A percentile compares a stretch with the other conserved stretches of the same genome.
phyloP scores from a whole-genome alignment of 2,113 vertebrate genomes.

The Oncorhynchus tshawytscha region DNA sequence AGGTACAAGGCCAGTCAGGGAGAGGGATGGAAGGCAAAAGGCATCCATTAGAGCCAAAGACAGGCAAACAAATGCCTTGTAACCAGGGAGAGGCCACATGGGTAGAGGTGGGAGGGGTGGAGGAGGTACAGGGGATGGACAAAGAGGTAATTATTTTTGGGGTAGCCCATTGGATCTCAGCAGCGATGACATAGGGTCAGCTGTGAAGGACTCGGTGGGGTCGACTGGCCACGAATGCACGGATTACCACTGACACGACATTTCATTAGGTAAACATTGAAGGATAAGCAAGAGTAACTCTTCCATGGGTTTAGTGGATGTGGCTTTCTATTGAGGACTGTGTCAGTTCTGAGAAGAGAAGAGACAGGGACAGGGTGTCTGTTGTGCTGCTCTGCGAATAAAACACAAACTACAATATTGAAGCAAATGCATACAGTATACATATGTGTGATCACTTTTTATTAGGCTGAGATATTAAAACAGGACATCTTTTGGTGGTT shows the following conservation, averaged over 20 bases:
- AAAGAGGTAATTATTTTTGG: conserved; percentile 22
- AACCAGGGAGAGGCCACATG: conserved; percentile 34
- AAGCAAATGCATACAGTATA: not conserved
- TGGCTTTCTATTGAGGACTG: not conserved
- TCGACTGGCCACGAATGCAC: conserved; percentile 19
- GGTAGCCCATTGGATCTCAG: conserved; percentile 8
- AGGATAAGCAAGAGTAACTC: conserved; percentile 8
- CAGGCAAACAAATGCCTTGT: conserved; percentile 36
- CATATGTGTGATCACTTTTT: not conserved
- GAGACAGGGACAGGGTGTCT: not conserved
- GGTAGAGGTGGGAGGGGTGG: not conserved
- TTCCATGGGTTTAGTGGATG: not conserved
- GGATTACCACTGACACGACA: conserved; percentile 37
- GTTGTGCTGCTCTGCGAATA: not conserved
- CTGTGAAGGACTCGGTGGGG: conserved; percentile 28
- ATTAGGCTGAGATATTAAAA: too few species aligned
- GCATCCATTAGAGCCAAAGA: conserved; percentile 14
- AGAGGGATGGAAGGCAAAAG: not conserved
- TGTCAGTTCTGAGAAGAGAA: not conserved
- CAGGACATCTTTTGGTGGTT: too few species aligned
- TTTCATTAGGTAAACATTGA: conserved; percentile 34
- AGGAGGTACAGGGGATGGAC: conserved; percentile 14
- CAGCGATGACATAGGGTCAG: conserved; percentile 38
- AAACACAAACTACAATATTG: not conserved
- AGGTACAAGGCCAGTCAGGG: not conserved